phyloP scores from a whole-genome alignment of 2,888 invertebrate species.

The Linnaemya tessellans region DNA sequence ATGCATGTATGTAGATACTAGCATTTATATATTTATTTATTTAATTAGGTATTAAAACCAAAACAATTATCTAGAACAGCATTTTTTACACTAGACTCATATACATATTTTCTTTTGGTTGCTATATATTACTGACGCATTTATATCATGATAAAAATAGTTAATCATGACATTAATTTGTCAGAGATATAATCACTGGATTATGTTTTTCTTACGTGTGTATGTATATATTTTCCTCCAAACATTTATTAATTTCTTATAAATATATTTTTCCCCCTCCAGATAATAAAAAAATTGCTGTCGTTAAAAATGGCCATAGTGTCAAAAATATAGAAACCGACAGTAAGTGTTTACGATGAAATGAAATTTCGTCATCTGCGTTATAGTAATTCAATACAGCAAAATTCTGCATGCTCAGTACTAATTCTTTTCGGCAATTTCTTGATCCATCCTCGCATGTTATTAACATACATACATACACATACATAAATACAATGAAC shows the following conservation, averaged over 20 bases:
- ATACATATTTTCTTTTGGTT: background rate
- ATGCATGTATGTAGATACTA: background rate
- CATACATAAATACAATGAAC: background rate
- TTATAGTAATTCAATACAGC: slow-evolving; percentile 7
- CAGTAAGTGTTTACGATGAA: slow-evolving; percentile 78
- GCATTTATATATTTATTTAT: background rate
- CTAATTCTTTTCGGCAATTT: background rate
- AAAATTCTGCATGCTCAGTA: slow-evolving; percentile 39
- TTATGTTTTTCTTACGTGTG: background rate
- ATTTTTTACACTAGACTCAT: background rate
- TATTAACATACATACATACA: background rate
- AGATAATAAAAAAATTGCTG: slow-evolving; percentile 82
- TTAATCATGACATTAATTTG: no score
- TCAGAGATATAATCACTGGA: no score
- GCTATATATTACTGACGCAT: background rate
- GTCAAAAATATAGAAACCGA: slow-evolving; percentile 81
- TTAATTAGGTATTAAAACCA: background rate
- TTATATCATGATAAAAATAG: background rate
- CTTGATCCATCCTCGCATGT: slow-evolving; percentile 1
- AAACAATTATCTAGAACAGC: background rate
- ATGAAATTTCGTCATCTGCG: slow-evolving; percentile 2
- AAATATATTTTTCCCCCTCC: slow-evolving; percentile 75
- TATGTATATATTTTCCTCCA: background rate
- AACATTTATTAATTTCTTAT: background rate
- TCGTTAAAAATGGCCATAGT: slow-evolving; percentile 82